Evolutionary conservation across 2,113 vertebrate species (phyloP), one percentile per base, ranked within the genome.

Genomic region (Beaufortia kweichowensis): DNA sequence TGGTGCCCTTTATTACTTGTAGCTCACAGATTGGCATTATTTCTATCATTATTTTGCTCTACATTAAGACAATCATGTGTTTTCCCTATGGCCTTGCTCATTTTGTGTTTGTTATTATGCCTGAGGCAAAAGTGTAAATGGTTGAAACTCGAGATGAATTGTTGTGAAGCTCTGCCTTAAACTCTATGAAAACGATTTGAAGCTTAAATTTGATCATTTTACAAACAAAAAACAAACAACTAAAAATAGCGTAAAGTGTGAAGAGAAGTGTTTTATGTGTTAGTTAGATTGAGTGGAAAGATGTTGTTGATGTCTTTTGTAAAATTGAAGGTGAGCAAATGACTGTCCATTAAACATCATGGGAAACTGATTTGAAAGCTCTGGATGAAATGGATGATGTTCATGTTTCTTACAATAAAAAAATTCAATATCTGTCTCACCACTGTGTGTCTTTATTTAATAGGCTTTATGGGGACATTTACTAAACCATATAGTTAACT

Each of bases 341-440:
- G 64, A 46, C 28, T 1, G 28, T 48, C 24, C 24, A 21, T 7
- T 61, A 21, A 50, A 56, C 21, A n/a, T 46, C 17, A 65, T 15
- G 48, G 24, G 21, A 53, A 57, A 29, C 55, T 65, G 60, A 41
- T 24, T 53, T 61, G n/a, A 33, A 10, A 41, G 53, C 35, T 68
- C 31, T 81, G 60, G 63, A 68, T 31, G 29, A 53, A 56, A 61
- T 23, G 15, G 60, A 33, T 69, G 21, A 73, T 71, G 33, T 24
- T 81, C 46, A 33, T 62, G 61, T 74, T 68, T 69, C 15, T 67
- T 62, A 50, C 21, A 83, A 83, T 83, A 83, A 83, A 83, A 31
- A 59, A 10, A 65, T 50, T 2, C 6, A 2, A 28, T 65, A 19
- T 64, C 53, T 43, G 43, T 26, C 31, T 14, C 2, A 23, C 11